Evolutionary conservation across 2,113 vertebrate genomes (phyloP).

Genomic region (Thomomys bottae): DNA sequence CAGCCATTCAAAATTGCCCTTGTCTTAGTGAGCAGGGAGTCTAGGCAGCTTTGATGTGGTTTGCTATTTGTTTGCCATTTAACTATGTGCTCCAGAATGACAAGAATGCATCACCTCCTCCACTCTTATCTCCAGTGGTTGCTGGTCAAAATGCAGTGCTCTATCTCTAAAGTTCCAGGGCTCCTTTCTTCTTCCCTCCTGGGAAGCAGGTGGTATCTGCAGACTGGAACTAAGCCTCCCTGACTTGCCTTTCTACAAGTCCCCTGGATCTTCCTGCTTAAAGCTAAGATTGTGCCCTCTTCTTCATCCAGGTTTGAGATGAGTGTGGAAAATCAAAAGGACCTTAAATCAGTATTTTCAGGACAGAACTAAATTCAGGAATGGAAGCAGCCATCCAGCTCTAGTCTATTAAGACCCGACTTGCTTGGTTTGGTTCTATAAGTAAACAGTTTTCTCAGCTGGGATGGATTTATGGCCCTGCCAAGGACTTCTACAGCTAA

Average conservation of each 20-base stretch:
- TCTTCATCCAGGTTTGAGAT: neutral
- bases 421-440: conserved; percentile 63
- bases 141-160: neutral
- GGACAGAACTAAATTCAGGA: conserved; percentile 51
- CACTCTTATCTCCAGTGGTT: neutral
- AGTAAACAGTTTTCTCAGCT: conserved; percentile 70
- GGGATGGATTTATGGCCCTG: conserved; percentile 66
- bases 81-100: neutral
- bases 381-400: conserved; percentile 61
- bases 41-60: neutral
- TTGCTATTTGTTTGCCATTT: neutral
- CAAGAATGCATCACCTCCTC: neutral
- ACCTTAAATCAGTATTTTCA: conserved; percentile 62
- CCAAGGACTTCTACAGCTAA: conserved; percentile 38
- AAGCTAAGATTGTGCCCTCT: neutral
- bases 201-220: neutral
- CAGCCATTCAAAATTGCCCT: neutral
- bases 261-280: neutral
- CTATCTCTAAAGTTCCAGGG: neutral
- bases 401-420: conserved; percentile 60
- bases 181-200: too few relatives aligned
- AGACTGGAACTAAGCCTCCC: neutral
- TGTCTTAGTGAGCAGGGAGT: neutral
- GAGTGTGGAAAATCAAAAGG: conserved; percentile 14
- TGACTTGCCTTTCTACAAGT: neutral